phyloP scores from a whole-genome alignment of 2,888 invertebrate species.

The Brachypalpus laphriformis region DNA sequence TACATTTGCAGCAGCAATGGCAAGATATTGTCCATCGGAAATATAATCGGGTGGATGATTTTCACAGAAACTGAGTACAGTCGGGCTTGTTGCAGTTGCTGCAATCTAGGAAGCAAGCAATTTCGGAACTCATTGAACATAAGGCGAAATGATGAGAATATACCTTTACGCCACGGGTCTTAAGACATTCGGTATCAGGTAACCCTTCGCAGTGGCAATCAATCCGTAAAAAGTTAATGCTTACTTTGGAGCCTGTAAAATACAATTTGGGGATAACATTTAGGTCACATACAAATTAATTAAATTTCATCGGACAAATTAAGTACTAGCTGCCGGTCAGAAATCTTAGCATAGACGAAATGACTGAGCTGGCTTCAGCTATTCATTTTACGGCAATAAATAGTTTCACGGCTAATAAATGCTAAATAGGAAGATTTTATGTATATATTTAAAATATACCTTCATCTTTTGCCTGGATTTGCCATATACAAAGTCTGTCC shows the following conservation, averaged over 20 bases:
- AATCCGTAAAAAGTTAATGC: slow-evolving; percentile 76
- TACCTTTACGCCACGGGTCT: slow-evolving; percentile 75
- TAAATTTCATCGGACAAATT: too few relatives aligned
- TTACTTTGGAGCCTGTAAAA: slow-evolving; percentile 75
- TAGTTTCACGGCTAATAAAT: too few relatives aligned
- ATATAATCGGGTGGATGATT: slow-evolving; percentile 84
- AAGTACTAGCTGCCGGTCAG: too few relatives aligned
- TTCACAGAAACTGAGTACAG: slow-evolving; percentile 86
- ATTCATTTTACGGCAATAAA: too few relatives aligned
- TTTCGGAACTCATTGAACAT: not conserved
- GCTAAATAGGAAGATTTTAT: too few relatives aligned
- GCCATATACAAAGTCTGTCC: slow-evolving; percentile 77
- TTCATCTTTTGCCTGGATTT: slow-evolving; percentile 69
- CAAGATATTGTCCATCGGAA: slow-evolving; percentile 84
- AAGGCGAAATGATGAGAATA: not conserved
- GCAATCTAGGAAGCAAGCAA: slow-evolving; percentile 83
- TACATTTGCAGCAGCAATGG: slow-evolving; percentile 74
- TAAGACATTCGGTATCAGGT: slow-evolving; percentile 69
- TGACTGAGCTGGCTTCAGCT: too few relatives aligned
- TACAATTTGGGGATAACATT: too few relatives aligned
- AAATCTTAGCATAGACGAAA: too few relatives aligned
- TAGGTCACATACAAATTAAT: too few relatives aligned
- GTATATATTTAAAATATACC: slow-evolving; percentile 7
- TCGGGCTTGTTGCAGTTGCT: slow-evolving; percentile 87
- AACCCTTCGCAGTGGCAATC: slow-evolving; percentile 77